Base-by-base conservation (phyloP, 2,797 vertebrate genomes). In the Menidia menidia region DNA sequence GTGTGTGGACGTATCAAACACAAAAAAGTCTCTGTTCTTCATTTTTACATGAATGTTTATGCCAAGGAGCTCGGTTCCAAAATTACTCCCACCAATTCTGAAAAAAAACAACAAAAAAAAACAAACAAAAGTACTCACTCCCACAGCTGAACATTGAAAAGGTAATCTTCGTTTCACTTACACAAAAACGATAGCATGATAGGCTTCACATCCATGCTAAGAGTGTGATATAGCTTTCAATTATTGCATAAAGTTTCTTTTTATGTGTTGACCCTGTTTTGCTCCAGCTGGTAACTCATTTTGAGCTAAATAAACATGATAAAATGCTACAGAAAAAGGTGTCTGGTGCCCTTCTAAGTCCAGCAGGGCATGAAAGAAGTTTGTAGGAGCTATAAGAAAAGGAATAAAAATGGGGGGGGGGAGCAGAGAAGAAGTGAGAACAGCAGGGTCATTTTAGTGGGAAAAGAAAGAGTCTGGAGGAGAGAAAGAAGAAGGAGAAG, bases 11-110 rank as follows among this genome's bases (percentile, higher is more conserved):
- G 8, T 33, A 77, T 62, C 64, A 65, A 78, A 75, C 57, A 16
- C 78, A 71, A 60, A 47, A 78, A 54, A 35, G 6, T 76, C 86
- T 59, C 56, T 50, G 66, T 39, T 65, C 83, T 80, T 81, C 70
- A 82, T 80, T 87, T 87, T 71, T 78, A 89, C 69, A 84, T 76
- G 66, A 81, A 64, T 14, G 75, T 54, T 51, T 64, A 19, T 41
- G 86, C 84, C 84, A 81, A 68, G 71, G 70, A 75, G 48, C 80
- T 82, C 67, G 59, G 59, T 80, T 90, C 84, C 78, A 86, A 88
- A 83, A 78, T 41, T 61, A 88, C 83, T 71, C 88, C 86, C 87
- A 88, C 83, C 66, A 79, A 62, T 81, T 84, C 77, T 78, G 63
- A 77, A 82, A 83, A 82, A 80, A 25, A 25, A n/a, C n/a, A n/a